These are phyloP conservation scores for Platyrinchus mystaceus DNA, from an alignment of 2,797 vertebrate species.

Conservation along the genomic window DNA sequence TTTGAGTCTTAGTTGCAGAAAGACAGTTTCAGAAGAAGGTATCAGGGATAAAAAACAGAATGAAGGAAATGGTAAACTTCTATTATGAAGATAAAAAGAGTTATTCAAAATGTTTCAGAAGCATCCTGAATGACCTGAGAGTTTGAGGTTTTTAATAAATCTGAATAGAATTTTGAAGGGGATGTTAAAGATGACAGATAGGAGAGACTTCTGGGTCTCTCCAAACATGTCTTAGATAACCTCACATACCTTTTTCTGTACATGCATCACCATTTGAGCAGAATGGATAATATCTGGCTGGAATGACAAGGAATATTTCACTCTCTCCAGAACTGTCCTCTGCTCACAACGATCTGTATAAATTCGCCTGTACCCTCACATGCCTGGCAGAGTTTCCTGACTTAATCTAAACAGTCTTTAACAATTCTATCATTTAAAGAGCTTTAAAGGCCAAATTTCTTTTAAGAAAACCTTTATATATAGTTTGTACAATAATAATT, in stretches of 20 bases:
- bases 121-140: background rate
- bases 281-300: background rate
- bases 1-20: conserved; percentile 42
- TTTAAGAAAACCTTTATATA: background rate
- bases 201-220: background rate
- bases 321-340: background rate
- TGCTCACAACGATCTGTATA: background rate
- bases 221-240: background rate
- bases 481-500: background rate
- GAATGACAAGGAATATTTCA: background rate
- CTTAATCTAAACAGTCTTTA: background rate
- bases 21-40: conserved; percentile 37
- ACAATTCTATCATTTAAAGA: background rate
- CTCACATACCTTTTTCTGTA: background rate
- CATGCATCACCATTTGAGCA: background rate
- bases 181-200: background rate
- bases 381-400: background rate
- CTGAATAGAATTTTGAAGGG: background rate
- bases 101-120: background rate
- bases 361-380: background rate
- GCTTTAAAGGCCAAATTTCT: background rate
- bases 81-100: conserved; percentile 1
- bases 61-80: conserved; percentile 3
- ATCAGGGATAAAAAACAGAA: conserved; percentile 11
- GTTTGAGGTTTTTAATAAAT: background rate